Conservation (phyloP, 1,140 invertebrate genomes). For the Lordiphosa clarofinis region DNA sequence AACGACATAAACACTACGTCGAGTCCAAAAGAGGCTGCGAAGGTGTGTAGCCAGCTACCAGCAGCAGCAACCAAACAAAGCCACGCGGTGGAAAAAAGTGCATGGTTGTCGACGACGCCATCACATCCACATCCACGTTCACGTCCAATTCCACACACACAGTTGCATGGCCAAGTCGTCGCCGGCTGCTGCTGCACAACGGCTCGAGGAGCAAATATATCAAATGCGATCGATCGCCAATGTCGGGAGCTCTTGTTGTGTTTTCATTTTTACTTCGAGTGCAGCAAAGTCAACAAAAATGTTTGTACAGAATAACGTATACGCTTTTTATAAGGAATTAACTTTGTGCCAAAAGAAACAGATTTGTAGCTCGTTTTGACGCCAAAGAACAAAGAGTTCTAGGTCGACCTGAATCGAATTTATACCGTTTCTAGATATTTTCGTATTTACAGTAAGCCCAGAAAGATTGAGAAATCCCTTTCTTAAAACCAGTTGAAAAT, state of each 20-base stretch:
- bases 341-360: no score
- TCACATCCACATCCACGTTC: conserved; percentile 46
- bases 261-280: conserved; percentile 27
- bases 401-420: no score
- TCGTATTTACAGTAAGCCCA: no score
- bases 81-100: conserved; percentile 34
- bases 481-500: no score
- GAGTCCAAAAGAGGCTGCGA: conserved; percentile 29
- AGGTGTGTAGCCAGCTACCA: conserved; percentile 56
- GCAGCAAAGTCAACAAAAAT: not conserved
- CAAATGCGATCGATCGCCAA: conserved; percentile 78
- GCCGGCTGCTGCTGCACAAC: conserved; percentile 10
- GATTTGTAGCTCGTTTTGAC: no score
- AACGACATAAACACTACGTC: conserved; percentile 73
- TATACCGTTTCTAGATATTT: no score
- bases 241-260: conserved; percentile 63
- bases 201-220: conserved; percentile 75
- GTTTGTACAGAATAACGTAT: not conserved
- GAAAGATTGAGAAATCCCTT: no score
- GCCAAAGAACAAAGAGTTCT: no score
- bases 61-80: conserved; percentile 57
- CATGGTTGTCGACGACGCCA: conserved; percentile 48
- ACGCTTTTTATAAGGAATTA: not conserved
- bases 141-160: conserved; percentile 29
- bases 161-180: conserved; percentile 20